Percentiles rank a stretch among this genome's conserved stretches.
Evolutionary conservation across 2,888 invertebrate genomes (phyloP).

Genomic region (Polietes domitor): DNA sequence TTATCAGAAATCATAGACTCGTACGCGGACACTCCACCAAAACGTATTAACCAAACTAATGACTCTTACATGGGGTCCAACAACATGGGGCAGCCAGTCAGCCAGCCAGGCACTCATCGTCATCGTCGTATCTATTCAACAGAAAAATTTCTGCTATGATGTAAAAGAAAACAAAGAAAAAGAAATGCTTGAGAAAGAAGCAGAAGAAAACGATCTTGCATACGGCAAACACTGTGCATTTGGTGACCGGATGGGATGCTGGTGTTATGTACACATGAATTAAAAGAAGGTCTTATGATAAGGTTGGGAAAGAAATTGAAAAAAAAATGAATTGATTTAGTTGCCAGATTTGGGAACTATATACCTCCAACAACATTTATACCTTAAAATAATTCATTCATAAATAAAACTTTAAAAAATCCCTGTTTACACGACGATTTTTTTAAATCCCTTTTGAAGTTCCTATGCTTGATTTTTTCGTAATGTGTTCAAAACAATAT

Average conservation of each 20-base stretch:
- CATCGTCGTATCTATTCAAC: constrained; percentile 17
- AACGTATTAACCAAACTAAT: constrained; percentile 62
- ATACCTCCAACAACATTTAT: no score
- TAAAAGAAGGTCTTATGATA: no score
- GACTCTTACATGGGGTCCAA: constrained; percentile 51
- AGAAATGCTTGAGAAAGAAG: no score
- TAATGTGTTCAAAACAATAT: no score
- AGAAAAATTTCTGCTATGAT: constrained; percentile 49
- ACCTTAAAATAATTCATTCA: no score
- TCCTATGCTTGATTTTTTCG: no score
- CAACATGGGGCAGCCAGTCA: no score
- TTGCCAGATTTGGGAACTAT: no score
- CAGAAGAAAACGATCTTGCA: not conserved
- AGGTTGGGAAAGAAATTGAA: not conserved
- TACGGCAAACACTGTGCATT: not conserved
- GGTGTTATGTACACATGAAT: constrained; percentile 37
- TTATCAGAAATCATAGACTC: constrained; percentile 62
- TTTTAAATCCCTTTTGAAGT: no score
- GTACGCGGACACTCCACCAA: constrained; percentile 7
- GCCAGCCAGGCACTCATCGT: not conserved
- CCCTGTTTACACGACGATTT: no score
- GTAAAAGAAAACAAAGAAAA: constrained; percentile 52
- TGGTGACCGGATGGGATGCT: constrained; percentile 61
- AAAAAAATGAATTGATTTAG: no score
- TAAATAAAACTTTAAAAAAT: no score